Conservation (phyloP, 2,888 invertebrate species). For the Salticus scenicus region DNA sequence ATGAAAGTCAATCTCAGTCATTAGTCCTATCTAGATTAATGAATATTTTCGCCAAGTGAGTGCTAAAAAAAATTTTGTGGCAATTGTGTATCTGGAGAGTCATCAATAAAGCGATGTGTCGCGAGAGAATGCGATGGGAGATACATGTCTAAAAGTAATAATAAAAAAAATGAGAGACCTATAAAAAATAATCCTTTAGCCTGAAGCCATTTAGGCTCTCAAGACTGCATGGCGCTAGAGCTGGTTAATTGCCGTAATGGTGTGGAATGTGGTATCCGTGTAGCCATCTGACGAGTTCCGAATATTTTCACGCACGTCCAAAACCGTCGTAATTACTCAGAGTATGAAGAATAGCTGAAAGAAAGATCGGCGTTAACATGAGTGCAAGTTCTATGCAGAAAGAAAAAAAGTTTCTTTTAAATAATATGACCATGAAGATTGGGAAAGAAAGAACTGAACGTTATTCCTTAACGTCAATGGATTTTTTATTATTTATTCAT, state of each 20-base stretch:
- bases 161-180: background rate
- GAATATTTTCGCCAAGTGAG: constrained; percentile 44
- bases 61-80: constrained; percentile 24
- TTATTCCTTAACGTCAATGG: no score
- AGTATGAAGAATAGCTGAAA: constrained; percentile 43
- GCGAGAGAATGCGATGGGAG: constrained; percentile 52
- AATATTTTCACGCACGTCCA: constrained; percentile 56
- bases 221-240: constrained; percentile 66
- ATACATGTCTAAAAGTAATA: constrained; percentile 33
- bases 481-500: no score
- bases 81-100: constrained; percentile 8
- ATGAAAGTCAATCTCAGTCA: no score
- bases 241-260: constrained; percentile 57
- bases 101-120: constrained; percentile 63
- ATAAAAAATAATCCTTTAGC: constrained; percentile 28
- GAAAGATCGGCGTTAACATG: constrained; percentile 21
- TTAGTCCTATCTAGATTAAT: no score
- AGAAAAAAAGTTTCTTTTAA: constrained; percentile 16
- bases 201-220: constrained; percentile 38
- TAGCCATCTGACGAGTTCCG: constrained; percentile 20
- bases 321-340: constrained; percentile 51
- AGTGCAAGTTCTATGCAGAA: background rate
- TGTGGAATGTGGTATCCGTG: constrained; percentile 51
- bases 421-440: background rate
- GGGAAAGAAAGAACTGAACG: no score